These are phyloP conservation scores for Eulemur macaco DNA, from an alignment of 2,113 vertebrate species.

Conservation along the genomic window DNA sequence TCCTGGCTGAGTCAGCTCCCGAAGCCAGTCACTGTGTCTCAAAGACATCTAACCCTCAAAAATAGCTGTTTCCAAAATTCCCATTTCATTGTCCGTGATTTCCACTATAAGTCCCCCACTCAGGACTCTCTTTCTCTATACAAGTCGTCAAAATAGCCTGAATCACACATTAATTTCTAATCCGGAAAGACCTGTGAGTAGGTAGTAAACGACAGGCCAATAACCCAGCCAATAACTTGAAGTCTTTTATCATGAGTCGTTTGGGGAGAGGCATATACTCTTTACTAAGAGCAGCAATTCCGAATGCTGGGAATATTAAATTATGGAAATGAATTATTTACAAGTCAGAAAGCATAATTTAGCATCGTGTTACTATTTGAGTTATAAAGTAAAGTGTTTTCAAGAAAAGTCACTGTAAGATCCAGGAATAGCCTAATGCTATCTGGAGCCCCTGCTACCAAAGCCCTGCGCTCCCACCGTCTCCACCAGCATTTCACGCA, in stretches of 20 bases:
- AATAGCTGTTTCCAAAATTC: neutral
- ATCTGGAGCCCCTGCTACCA: neutral
- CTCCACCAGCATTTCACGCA: neutral
- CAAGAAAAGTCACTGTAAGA: neutral
- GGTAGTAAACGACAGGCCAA: neutral
- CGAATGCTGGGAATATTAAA: neutral
- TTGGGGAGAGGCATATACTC: neutral
- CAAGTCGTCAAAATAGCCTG: neutral
- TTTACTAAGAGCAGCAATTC: neutral
- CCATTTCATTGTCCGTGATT: neutral
- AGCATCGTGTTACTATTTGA: neutral
- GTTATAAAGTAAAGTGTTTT: conserved; percentile 34
- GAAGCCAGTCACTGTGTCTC: neutral
- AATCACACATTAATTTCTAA: neutral
- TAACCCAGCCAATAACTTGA: neutral
- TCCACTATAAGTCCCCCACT: neutral
- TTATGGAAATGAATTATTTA: conserved; percentile 44
- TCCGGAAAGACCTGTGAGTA: neutral
- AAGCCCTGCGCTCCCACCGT: neutral
- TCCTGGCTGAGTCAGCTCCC: neutral
- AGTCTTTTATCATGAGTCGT: neutral
- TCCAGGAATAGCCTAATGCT: neutral
- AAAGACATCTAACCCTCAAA: neutral
- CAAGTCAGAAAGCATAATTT: conserved; percentile 23
- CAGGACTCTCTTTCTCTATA: neutral